Base-by-base conservation (phyloP, 2,888 invertebrate genomes). In the Aethes cnicana region DNA sequence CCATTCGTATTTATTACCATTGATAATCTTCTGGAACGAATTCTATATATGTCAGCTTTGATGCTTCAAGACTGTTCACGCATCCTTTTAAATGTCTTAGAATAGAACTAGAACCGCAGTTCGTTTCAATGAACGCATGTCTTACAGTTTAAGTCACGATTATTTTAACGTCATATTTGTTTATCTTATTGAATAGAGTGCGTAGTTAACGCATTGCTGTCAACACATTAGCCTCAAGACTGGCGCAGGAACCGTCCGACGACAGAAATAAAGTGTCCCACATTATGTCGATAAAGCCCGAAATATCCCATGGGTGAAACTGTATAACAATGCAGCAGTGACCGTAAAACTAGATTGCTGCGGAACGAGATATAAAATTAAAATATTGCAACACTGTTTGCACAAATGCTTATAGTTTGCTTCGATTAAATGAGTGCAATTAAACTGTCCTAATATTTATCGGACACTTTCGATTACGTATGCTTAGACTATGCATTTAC, bases 261-360 rank as follows among this genome's bases (percentile, higher is more conserved):
- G 69, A 70, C 70, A 75, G 68, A 81, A 83, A 83, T 82, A 84
- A 75, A 77, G 72, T 68, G 82, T 68, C 72, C 81, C 66, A 84
- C 74, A 80, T 81, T 73, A 66, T 67, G 68, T 68, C 76, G 72
- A 78, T 78, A 76, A 74, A 61, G 59, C 60, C 57, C 55, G 73
- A 64, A 74, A 71, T 75, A 71, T 64, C 68, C 62, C 58, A 16
- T 33, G 20, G 21, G 37, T 25, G 11, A 46, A 36, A n/a, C 30
- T 42, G 25, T 41, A 17, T 23, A 18, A 41, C 41, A 25, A 23
- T 17, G 6, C 33, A 7, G 21, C n/a, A 14, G 37, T 39, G 14
- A 39, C n/a, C 23, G 37, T 39, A 23, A 39, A 23, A 5, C 6
- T n/a, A n/a, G n/a, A n/a, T n/a, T n/a, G n/a, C 8, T 26, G 26